phyloP scores from a whole-genome alignment of 1,140 invertebrate genomes.

The Hydropsyche tenuis region DNA sequence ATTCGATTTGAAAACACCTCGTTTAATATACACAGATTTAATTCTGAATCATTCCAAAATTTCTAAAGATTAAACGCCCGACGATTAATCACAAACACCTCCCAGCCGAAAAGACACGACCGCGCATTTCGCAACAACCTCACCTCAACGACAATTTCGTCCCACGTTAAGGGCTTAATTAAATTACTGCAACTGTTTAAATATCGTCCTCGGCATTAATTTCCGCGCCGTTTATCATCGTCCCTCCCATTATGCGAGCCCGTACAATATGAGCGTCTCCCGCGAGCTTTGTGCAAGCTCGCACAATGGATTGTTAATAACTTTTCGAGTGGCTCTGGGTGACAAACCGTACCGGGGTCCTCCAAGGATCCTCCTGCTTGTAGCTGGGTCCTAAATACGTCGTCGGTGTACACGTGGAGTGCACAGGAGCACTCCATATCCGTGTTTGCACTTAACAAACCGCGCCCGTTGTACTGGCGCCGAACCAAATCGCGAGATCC shows the following conservation, averaged over 20 bases:
- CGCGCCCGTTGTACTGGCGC: conserved; percentile 7
- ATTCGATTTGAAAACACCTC: too few species aligned
- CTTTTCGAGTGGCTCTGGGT: conserved; percentile 47
- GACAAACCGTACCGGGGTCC: conserved; percentile 21
- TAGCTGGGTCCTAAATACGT: background rate
- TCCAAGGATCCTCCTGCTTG: background rate
- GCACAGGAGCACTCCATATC: background rate
- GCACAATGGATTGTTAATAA: conserved; percentile 50
- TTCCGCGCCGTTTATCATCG: conserved; percentile 37
- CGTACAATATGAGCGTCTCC: conserved; percentile 46
- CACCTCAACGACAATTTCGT: conserved; percentile 20
- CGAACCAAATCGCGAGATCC: background rate
- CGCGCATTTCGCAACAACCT: background rate
- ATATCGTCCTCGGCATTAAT: conserved; percentile 36
- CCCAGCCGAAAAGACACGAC: too few species aligned
- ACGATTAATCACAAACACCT: too few species aligned
- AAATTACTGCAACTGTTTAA: conserved; percentile 37
- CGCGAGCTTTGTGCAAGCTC: conserved; percentile 44
- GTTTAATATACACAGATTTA: too few species aligned
- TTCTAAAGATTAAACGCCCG: too few species aligned
- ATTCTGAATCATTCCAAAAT: too few species aligned
- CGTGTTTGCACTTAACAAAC: conserved; percentile 27
- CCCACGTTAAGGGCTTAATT: conserved; percentile 28
- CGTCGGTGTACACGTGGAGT: background rate
- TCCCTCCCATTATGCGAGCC: background rate